Evolutionary conservation across 2,888 invertebrate genomes (phyloP).

Genomic region (Sarcophaga subvicina): DNA sequence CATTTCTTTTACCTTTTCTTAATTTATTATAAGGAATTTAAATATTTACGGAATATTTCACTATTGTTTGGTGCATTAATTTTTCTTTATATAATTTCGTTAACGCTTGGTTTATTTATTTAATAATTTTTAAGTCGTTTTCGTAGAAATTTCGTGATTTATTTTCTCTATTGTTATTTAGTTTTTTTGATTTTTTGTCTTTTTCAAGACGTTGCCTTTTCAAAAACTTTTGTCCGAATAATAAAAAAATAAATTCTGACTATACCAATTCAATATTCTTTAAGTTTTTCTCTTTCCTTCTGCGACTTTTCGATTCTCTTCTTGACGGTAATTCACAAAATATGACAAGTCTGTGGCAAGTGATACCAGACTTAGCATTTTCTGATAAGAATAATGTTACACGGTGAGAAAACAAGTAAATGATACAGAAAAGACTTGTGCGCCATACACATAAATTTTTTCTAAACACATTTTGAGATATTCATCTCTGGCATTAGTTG

Average conservation of each 20-base stretch:
- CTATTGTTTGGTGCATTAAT: neutral
- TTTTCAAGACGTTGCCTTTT: constrained; percentile 35
- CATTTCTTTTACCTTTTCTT: constrained; percentile 23
- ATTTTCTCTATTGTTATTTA: constrained; percentile 12
- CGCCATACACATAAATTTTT: too few relatives aligned
- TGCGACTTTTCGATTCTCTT: neutral
- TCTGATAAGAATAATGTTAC: too few relatives aligned
- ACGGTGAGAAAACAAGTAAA: too few relatives aligned
- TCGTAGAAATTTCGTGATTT: constrained; percentile 54
- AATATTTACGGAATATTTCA: constrained; percentile 17
- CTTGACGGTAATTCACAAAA: neutral
- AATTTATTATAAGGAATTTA: neutral
- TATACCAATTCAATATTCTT: constrained; percentile 27
- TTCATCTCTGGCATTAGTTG: too few relatives aligned
- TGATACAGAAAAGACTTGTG: too few relatives aligned
- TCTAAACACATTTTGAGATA: too few relatives aligned
- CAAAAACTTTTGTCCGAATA: constrained; percentile 51
- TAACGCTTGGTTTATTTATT: constrained; percentile 21
- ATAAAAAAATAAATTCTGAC: constrained; percentile 30
- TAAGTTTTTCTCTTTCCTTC: neutral
- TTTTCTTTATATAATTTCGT: constrained; percentile 43
- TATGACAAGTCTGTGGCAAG: neutral
- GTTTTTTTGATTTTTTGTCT: neutral
- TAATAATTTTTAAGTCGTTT: constrained; percentile 38
- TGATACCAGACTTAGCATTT: constrained; percentile 2